These are phyloP conservation scores for Hydractinia echinata DNA, from an alignment of 30 jellyfish, hydroid and myxozoan genomes.

Conservation along the genomic window DNA sequence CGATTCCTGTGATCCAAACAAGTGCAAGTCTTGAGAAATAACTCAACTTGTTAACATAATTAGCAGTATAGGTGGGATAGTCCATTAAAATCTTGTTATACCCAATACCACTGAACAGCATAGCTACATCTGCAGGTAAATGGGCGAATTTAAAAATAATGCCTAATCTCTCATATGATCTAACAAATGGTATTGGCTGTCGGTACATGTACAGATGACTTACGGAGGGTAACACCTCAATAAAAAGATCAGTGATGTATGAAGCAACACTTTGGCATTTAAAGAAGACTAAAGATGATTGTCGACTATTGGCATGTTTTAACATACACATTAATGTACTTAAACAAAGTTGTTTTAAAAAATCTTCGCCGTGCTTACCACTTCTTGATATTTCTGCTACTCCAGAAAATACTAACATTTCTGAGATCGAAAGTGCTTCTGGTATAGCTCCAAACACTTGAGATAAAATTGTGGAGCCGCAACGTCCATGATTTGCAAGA, in stretches of 20 bases:
- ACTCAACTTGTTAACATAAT: not conserved
- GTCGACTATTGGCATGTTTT: slow-evolving; percentile 11
- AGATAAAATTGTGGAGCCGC: slow-evolving; percentile 3
- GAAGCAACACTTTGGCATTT: not conserved
- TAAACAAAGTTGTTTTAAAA: not conserved
- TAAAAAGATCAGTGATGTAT: not conserved
- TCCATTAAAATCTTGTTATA: not conserved
- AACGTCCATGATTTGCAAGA: slow-evolving; percentile 22
- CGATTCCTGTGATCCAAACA: not conserved
- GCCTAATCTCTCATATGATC: not conserved
- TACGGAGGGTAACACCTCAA: slow-evolving; percentile 8
- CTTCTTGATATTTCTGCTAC: slow-evolving; percentile 14
- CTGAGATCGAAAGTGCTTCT: slow-evolving; percentile 5
- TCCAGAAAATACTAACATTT: not conserved
- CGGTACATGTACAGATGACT: slow-evolving; percentile 15
- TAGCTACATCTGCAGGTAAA: not conserved
- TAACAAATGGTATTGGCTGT: not conserved
- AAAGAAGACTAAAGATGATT: not conserved
- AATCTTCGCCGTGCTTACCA: not conserved
- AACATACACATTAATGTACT: not conserved
- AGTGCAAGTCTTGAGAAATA: too few species aligned
- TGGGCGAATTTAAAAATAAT: not conserved
- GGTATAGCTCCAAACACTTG: not conserved
- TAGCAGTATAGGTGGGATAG: not conserved
- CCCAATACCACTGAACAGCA: slow-evolving; percentile 9